Percentiles rank a stretch among this genome's conserved stretches.
Conservation (phyloP, 92 coral and sea anemone species). For the Blastomussa wellsi region DNA sequence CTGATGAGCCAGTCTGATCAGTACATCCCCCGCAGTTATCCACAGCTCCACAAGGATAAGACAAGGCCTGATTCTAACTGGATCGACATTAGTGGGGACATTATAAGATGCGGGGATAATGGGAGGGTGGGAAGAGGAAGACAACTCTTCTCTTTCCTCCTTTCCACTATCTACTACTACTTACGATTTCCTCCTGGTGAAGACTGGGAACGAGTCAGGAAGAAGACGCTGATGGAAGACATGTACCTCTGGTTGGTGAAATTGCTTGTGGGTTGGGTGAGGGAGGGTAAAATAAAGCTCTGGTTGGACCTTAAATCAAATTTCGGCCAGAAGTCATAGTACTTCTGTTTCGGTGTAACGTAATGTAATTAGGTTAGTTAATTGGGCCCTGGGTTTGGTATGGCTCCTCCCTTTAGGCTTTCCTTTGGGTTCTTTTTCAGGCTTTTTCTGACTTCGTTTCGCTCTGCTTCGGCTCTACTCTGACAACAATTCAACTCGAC, state of each 20-base stretch:
- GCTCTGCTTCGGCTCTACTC: background rate
- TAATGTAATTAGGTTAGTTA: slow-evolving; percentile 23
- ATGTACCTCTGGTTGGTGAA: background rate
- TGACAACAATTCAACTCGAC: background rate
- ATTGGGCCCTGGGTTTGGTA: background rate
- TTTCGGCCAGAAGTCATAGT: slow-evolving; percentile 12
- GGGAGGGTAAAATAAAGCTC: background rate
- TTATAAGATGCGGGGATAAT: background rate
- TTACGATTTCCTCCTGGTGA: background rate
- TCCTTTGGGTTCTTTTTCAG: slow-evolving; percentile 17
- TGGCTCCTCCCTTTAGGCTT: slow-evolving; percentile 22
- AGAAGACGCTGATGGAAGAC: slow-evolving; percentile 10
- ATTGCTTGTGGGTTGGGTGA: background rate
- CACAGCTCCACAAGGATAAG: background rate
- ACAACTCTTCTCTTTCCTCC: background rate
- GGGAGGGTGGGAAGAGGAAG: background rate
- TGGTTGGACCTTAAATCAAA: slow-evolving; percentile 16
- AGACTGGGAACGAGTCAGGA: slow-evolving; percentile 1
- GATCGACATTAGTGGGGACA: background rate
- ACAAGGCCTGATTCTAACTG: background rate
- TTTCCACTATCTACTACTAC: background rate
- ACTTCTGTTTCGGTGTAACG: slow-evolving; percentile 18
- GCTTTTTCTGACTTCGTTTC: background rate
- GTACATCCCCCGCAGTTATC: background rate
- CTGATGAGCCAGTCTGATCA: too few relatives aligned